Base-by-base conservation (phyloP, 2,797 vertebrate genomes). In the Acestrorhynchus altus region DNA sequence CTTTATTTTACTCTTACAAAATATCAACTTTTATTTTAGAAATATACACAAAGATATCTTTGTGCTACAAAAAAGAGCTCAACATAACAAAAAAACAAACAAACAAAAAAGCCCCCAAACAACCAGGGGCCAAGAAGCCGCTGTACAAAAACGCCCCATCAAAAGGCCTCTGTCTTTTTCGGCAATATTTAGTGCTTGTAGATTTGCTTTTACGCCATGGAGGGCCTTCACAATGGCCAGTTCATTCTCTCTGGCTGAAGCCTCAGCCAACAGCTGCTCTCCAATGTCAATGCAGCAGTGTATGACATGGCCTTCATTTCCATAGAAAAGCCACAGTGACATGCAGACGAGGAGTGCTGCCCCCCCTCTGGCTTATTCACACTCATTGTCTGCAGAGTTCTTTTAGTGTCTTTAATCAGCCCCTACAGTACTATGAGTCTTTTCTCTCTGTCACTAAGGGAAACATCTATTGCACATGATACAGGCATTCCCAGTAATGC, bases 1-100 rank as follows among this genome's bases (percentile, higher is more conserved):
- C 92, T 87, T 96, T 97, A 97, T 93, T 94, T 94, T 94, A 94
- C 94, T 92, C 94, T 95, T 96, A 97, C 96, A 97, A 97, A 97
- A 97, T 96, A 91, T 88, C 87, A 90, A 86, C 85, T 93, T 91
- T 90, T 94, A 91, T 89, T 85, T 95, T 93, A 95, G 95, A 97
- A 95, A 94, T 93, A 95, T 94, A 92, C 92, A 96, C 93, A 94
- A 93, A 91, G 79, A 86, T 88, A 47, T 74, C 44, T 83, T 90
- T 88, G 84, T 92, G 92, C 91, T 91, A 88, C 85, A 89, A 92
- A 35, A 83, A 85, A 87, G 81, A 83, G 81, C 81, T 81, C 74
- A 76, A 84, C 81, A 83, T 74, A 87, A 89, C 70, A 88, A 88
- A 89, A 90, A 85, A 87, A 88, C n/a, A 35, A 35, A 35, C 2